Percentiles rank a stretch among this genome's conserved stretches.
Conservation (phyloP, 1,140 invertebrate species). For the Diuraphis noxia region DNA sequence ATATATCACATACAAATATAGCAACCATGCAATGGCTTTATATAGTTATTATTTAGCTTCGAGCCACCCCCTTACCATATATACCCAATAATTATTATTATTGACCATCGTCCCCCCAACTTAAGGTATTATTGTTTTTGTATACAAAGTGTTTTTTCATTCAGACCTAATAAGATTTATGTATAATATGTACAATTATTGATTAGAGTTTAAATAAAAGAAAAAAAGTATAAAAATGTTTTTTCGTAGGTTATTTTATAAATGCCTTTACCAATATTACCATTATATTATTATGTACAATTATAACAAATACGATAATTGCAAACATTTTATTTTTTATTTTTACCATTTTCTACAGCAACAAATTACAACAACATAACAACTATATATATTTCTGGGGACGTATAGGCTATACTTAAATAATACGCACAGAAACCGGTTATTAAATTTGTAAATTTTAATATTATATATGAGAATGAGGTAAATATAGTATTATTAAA, state of each 20-base stretch:
- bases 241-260: not conserved
- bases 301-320: not conserved
- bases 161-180: not conserved
- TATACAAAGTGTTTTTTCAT: not conserved
- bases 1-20: not conserved
- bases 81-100: not conserved
- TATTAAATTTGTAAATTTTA: not conserved
- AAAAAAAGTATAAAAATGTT: not conserved
- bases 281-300: not conserved
- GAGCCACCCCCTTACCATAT: too few relatives aligned
- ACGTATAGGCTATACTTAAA: too few relatives aligned
- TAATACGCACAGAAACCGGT: not conserved
- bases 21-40: not conserved
- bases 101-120: not conserved
- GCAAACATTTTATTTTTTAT: not conserved
- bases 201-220: not conserved
- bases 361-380: not conserved
- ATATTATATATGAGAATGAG: too few relatives aligned
- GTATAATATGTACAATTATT: not conserved
- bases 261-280: not conserved
- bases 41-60: not conserved
- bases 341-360: not conserved
- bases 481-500: too few relatives aligned
- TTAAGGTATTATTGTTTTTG: not conserved
- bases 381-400: not conserved